Conservation (phyloP, 2,113 vertebrate species). For the Scophthalmus maximus region DNA sequence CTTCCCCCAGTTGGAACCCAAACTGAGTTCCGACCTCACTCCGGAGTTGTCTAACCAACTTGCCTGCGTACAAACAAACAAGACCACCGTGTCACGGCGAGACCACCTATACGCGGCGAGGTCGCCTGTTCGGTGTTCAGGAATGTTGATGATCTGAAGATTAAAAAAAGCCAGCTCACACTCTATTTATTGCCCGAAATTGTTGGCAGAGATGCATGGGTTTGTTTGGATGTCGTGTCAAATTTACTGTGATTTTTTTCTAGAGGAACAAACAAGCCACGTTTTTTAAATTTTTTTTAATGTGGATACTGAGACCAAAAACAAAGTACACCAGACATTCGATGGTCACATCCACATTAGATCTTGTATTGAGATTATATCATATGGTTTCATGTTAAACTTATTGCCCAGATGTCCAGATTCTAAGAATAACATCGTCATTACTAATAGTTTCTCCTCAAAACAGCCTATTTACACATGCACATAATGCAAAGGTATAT, state of each 20-base stretch:
- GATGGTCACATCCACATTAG: not conserved
- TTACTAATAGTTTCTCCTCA: too few relatives aligned
- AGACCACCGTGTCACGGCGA: not conserved
- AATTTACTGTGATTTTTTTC: conserved; percentile 21
- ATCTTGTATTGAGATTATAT: not conserved
- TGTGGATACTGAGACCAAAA: not conserved
- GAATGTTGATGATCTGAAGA: conserved; percentile 9
- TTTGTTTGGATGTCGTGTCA: conserved; percentile 15
- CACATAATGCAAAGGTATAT: too few relatives aligned
- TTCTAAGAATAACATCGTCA: too few relatives aligned
- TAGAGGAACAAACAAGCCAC: not conserved
- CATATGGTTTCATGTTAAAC: not conserved
- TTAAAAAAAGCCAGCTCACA: conserved; percentile 11
- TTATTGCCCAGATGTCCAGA: too few relatives aligned
- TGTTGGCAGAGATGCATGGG: conserved; percentile 8
- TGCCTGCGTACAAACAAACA: not conserved
- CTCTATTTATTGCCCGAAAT: conserved; percentile 1
- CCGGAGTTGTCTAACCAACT: conserved; percentile 9
- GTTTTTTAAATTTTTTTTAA: too few relatives aligned
- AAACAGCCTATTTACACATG: too few relatives aligned
- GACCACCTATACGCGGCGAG: conserved; percentile 11
- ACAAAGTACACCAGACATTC: not conserved
- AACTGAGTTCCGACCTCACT: conserved; percentile 11
- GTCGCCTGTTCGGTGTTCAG: conserved; percentile 16
- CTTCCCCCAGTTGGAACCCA: conserved; percentile 15